Base-by-base conservation (phyloP, 2,113 vertebrate genomes). In the Thunnus maccoyii region DNA sequence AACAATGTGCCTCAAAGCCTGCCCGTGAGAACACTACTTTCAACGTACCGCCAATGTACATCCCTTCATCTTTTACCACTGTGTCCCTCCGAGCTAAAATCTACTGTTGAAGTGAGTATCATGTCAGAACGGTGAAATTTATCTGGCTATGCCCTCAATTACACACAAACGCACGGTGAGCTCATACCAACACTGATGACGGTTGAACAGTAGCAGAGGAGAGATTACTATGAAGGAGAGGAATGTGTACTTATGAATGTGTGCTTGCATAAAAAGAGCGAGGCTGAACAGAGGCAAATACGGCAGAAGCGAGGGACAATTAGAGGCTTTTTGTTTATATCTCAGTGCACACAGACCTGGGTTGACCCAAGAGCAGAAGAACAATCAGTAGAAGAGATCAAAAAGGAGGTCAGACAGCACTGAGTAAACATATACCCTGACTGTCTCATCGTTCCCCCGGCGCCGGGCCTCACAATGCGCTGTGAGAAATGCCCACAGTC, bases 251-350 rank as follows among this genome's bases (percentile, higher is more conserved):
- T 18, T 17, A 30, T 11, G 60, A 55, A 22, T 41, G 60, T 63
- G 47, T 51, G 48, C 47, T 52, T 78, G 15, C 32, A 44, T 30
- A 72, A 68, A 73, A 14, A 65, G 52, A 68, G n/a, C 17, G 32
- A 3, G 50, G 16, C 50, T 25, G 46, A 72, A 64, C 22, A 10
- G 18, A 57, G 72, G 55, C 63, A 54, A 18, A 51, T 50, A 27
- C 64, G 27, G 64, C 20, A 48, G 71, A 61, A 81, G 66, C 22
- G 3, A 70, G 56, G 36, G 58, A 66, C 61, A 70, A 93, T 88
- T 85, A 84, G 32, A 84, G 62, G 66, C 69, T 78, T 80, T 86
- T 68, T 89, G 86, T 92, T 93, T 91, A 89, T 81, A 87, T 87
- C 76, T 86, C 70, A 88, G 57, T 1, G 75, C 80, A 82, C 86